Evolutionary conservation across 2,888 invertebrate species (phyloP).

Genomic region (Ormyrus rosae): DNA sequence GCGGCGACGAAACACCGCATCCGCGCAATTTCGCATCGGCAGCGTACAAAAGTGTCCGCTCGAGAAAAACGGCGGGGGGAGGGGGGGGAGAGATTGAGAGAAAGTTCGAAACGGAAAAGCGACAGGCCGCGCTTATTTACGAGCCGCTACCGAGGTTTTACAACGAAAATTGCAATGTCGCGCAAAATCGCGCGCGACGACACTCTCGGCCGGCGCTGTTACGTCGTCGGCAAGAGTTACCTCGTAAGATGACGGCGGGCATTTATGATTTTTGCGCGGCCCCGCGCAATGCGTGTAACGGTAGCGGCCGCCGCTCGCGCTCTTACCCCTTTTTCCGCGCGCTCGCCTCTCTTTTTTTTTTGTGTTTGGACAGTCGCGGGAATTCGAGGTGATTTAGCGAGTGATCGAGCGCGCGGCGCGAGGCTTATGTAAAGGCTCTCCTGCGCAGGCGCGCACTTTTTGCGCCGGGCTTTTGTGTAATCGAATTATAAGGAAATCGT

Average conservation of each 20-base stretch:
- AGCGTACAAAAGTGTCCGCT: not conserved
- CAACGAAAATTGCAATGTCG: conserved; percentile 42
- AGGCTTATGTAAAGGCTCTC: not conserved
- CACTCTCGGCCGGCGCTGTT: conserved; percentile 43
- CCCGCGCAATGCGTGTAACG: not conserved
- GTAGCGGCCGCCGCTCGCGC: not conserved
- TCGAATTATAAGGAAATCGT: conserved; percentile 29
- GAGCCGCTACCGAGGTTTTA: conserved; percentile 29
- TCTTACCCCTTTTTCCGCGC: not conserved
- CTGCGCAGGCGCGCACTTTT: not conserved
- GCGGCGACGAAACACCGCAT: conserved; percentile 12
- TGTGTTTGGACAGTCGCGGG: not conserved
- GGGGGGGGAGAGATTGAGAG: not conserved
- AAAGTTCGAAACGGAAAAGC: not conserved
- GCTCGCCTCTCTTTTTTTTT: not conserved
- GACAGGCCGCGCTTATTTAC: conserved; percentile 4
- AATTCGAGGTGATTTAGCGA: not conserved
- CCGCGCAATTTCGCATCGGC: conserved; percentile 4
- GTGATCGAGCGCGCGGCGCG: not conserved
- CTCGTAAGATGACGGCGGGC: conserved; percentile 8
- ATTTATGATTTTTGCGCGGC: conserved; percentile 10
- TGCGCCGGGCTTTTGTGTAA: conserved; percentile 12
- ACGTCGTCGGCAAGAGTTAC: conserved; percentile 23
- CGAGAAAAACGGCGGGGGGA: not conserved
- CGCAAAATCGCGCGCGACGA: conserved; percentile 34